Evolutionary conservation across 2,113 vertebrate species (phyloP), one percentile per base, ranked within the genome.

Genomic region (Thryonomys swinderianus): DNA sequence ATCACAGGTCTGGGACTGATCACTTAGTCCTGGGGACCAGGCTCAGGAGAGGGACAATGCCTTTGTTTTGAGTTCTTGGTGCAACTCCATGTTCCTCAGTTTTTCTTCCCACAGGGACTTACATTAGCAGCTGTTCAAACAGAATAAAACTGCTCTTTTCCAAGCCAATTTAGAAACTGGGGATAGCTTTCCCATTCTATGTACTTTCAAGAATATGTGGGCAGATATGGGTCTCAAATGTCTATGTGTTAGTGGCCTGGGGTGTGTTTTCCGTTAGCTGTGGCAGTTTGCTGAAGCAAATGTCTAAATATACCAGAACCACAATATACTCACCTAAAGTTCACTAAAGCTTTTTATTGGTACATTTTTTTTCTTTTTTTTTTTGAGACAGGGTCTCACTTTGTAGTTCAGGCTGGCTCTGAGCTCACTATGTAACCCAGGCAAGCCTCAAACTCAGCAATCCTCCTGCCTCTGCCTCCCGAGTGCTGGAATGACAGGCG

Each of bases 71-170:
- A 37, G 83, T 78, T 95, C 69, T 40, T 18, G 48, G 59, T 73
- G 66, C 0, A 42, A 69, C 66, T 62, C 88, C 37, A 1, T 5
- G n/a, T 73, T 74, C 92, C 53, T 62, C 34, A 57, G 82, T 11
- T 78, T 81, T 90, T 94, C 91, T 97, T 96, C 97, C 94, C 95
- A 95, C 93, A 91, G 94, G 86, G 95, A 94, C 89, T 86, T 62
- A 84, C 10, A 92, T 91, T 45, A 96, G 89, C 85, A 94, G 83
- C 92, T 96, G 85, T 78, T 96, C 86, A 85, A 80, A 95, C 18
- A 59, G 76, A 96, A 74, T 40, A 57, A 81, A 91, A 85, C 14
- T 62, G 55, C 32, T 79, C 85, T 95, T 93, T 83, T 53, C 85
- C 40, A 89, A 90, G 62, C 61, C 85, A 59, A 83, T 90, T 87